Evolutionary conservation across 2,888 invertebrate genomes (phyloP).

Genomic region (Sinodicranocentrus sp.): DNA sequence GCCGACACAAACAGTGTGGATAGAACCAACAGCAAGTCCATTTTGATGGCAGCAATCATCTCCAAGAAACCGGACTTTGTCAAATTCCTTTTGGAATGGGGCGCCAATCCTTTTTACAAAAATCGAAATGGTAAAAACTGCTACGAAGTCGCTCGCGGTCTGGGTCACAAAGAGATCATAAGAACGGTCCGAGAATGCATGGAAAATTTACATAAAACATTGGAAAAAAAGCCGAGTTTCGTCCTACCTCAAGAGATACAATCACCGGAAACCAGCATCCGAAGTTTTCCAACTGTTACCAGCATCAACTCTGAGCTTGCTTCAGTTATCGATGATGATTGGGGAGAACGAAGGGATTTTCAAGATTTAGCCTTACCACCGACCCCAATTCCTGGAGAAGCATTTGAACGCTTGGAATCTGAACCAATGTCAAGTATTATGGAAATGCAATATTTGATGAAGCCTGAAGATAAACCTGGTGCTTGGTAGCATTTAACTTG

Average conservation of each 20-base stretch:
- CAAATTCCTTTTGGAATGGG: conserved; percentile 71
- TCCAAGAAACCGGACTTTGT: conserved; percentile 63
- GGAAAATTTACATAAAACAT: not conserved
- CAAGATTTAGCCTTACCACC: too few species aligned
- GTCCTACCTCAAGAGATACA: not conserved
- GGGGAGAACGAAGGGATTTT: too few species aligned
- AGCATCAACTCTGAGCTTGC: not conserved
- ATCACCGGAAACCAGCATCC: not conserved
- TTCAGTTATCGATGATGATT: not conserved
- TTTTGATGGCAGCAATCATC: conserved; percentile 71
- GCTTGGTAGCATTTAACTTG: too few species aligned
- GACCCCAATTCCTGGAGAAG: not conserved
- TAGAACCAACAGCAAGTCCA: conserved; percentile 63
- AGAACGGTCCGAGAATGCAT: conserved; percentile 28
- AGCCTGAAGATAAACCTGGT: conserved; percentile 8
- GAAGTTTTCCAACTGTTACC: not conserved
- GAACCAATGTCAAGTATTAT: not conserved
- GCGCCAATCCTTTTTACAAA: conserved; percentile 71
- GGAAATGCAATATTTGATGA: conserved; percentile 46
- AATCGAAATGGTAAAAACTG: conserved; percentile 75
- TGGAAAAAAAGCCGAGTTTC: conserved; percentile 6
- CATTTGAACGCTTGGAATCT: not conserved
- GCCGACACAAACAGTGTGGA: conserved; percentile 69
- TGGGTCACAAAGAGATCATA: conserved; percentile 39
- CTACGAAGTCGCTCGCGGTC: conserved; percentile 71